phyloP scores from a whole-genome alignment of 2,888 invertebrate genomes.

The Amphipoea oculea region DNA sequence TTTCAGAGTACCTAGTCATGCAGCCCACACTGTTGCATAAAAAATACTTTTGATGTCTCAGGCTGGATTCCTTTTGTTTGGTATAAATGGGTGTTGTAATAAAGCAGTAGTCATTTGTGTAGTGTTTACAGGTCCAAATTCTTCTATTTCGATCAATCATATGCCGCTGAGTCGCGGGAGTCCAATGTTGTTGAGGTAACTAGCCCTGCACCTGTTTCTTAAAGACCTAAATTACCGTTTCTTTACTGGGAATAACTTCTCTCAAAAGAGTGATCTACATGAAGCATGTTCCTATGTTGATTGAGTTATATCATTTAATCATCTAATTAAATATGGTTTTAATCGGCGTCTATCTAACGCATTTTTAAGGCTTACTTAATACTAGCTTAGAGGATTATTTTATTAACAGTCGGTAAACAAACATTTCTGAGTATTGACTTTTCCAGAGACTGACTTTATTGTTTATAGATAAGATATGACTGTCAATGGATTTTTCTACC shows the following conservation, averaged over 20 bases:
- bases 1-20: slow-evolving; percentile 20
- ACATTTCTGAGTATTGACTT: slow-evolving; percentile 18
- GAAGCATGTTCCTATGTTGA: neutral
- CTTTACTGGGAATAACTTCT: neutral
- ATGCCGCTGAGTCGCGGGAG: neutral
- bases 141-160: neutral
- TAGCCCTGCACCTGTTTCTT: neutral
- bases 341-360: slow-evolving; percentile 18
- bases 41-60: slow-evolving; percentile 6
- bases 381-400: slow-evolving; percentile 18
- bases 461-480: slow-evolving; percentile 5
- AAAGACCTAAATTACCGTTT: neutral
- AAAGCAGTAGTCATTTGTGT: slow-evolving; percentile 5
- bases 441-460: slow-evolving; percentile 5
- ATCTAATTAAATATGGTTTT: slow-evolving; percentile 4
- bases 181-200: neutral
- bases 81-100: slow-evolving; percentile 15
- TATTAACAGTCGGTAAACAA: slow-evolving; percentile 15
- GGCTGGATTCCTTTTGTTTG: slow-evolving; percentile 11
- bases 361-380: slow-evolving; percentile 20
- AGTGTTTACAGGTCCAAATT: neutral
- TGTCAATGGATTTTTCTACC: neutral
- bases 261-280: neutral
- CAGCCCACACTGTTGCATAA: slow-evolving; percentile 6
- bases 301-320: neutral